phyloP scores from a whole-genome alignment of 2,113 vertebrate species.

The Rhodinocichla rosea region DNA sequence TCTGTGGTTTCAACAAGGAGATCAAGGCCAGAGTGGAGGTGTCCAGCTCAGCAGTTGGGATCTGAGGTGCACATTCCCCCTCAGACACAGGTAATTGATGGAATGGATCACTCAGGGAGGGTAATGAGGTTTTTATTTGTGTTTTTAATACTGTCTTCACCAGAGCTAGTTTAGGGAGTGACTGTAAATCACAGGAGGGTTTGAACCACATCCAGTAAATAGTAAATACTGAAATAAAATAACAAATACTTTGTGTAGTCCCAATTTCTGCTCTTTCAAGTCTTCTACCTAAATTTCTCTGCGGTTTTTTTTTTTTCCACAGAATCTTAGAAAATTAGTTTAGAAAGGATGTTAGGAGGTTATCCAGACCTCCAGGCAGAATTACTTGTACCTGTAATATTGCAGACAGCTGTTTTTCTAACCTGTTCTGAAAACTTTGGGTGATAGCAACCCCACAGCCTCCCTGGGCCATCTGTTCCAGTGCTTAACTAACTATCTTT shows the following conservation, averaged over 20 bases:
- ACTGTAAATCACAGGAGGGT: not conserved
- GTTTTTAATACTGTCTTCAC: not conserved
- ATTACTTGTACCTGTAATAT: constrained; percentile 35
- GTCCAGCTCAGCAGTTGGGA: not conserved
- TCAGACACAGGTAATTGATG: constrained; percentile 39
- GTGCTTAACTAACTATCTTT: constrained; percentile 54
- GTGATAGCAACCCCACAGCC: constrained; percentile 31
- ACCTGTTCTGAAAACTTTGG: constrained; percentile 50
- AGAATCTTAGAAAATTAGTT: not conserved
- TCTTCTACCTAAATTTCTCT: not conserved
- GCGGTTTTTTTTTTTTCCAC: not conserved
- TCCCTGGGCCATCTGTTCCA: constrained; percentile 57
- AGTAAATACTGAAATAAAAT: not conserved
- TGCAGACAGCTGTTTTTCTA: constrained; percentile 57
- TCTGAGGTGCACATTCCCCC: not conserved
- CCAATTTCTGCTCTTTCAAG: not conserved
- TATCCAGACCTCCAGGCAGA: constrained; percentile 59
- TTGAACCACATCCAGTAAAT: not conserved
- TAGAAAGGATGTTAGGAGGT: constrained; percentile 27
- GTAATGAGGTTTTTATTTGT: not conserved
- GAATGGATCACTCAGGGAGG: not conserved
- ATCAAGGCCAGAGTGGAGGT: not conserved
- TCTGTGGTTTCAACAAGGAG: constrained; percentile 16
- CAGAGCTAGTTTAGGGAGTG: not conserved
- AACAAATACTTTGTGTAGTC: not conserved